Evolutionary conservation across 2,888 invertebrate species (phyloP), one percentile per base, ranked within the genome.

Genomic region (Seira musarum): DNA sequence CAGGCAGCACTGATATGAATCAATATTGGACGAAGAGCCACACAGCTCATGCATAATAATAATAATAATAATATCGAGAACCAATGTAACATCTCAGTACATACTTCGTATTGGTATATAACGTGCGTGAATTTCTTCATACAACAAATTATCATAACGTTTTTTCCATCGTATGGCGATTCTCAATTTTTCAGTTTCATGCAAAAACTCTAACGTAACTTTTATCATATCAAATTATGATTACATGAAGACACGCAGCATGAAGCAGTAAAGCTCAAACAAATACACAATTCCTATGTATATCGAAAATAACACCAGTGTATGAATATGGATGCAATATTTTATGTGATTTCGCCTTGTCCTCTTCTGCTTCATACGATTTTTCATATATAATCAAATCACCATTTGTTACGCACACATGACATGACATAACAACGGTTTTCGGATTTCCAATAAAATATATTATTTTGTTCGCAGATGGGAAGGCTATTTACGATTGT

Each of bases 351-450:
- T 60, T 22, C 13, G 60, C 60, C 60, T 60, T 10, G 60, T 60
- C 60, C 53, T 60, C 60, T 21, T 13, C 15, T 60, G 60, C 22
- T 8, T 21, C 8, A 60, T 8, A 60, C 60, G 60, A 60, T 60
- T 15, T 60, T 60, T 60, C 22, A 60, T 60, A 49, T 49, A 49
- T 21, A 60, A 60, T 60, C 19, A 60, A 60, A 60, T 60, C 60
- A 60, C 60, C 60, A 60, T 60, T 60, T 60, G 60, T 60, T 60
- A 60, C 60, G 60, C 60, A 22, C 60, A 60, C 60, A 60, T 60
- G 60, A 53, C 53, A 53, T 53, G 53, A 60, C 60, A 60, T 22
- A 60, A 60, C 15, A 60, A 60, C 60, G 22, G 49, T 49, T 49
- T 49, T 40, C 57, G 60, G 60, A 49, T 22, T 60, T 21, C 21